Percentiles rank a stretch among this genome's conserved stretches.
Conservation (phyloP, 2,797 vertebrate species). For the Halcyon chelicuti region DNA sequence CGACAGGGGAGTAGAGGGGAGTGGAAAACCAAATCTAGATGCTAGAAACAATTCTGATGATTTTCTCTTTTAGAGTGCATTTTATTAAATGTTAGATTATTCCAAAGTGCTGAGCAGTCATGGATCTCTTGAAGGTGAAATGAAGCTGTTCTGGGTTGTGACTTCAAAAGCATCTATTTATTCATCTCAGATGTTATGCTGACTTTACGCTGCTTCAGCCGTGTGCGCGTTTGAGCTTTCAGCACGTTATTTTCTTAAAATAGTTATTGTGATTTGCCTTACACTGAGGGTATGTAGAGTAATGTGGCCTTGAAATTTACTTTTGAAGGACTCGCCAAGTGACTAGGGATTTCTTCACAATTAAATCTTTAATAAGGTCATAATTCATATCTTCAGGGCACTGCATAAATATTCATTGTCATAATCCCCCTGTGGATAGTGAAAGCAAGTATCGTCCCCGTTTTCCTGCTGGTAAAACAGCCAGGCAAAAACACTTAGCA, state of each 20-base stretch:
- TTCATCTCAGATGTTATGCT: neutral
- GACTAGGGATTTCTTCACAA: conserved; percentile 52
- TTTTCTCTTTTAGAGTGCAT: neutral
- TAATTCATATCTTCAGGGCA: conserved; percentile 11
- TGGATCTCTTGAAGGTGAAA: neutral
- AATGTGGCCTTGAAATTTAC: conserved; percentile 27
- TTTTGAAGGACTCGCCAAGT: neutral
- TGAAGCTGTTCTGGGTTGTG: neutral
- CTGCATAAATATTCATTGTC: conserved; percentile 5
- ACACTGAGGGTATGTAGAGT: neutral
- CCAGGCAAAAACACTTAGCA: neutral
- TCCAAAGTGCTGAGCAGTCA: neutral
- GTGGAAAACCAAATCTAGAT: neutral
- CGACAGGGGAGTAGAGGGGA: neutral
- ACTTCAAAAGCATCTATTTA: neutral
- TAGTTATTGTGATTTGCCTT: neutral
- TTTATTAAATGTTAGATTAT: neutral
- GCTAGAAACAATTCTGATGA: neutral
- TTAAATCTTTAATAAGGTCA: conserved; percentile 60
- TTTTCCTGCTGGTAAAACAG: neutral
- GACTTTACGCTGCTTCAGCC: neutral
- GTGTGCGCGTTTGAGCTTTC: neutral
- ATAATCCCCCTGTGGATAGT: neutral
- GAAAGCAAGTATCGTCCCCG: neutral
- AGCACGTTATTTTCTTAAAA: neutral